A percentile compares a stretch with the other conserved stretches of the same genome.
phyloP scores from a whole-genome alignment of 2,113 vertebrate genomes.

The Eidolon helvum region DNA sequence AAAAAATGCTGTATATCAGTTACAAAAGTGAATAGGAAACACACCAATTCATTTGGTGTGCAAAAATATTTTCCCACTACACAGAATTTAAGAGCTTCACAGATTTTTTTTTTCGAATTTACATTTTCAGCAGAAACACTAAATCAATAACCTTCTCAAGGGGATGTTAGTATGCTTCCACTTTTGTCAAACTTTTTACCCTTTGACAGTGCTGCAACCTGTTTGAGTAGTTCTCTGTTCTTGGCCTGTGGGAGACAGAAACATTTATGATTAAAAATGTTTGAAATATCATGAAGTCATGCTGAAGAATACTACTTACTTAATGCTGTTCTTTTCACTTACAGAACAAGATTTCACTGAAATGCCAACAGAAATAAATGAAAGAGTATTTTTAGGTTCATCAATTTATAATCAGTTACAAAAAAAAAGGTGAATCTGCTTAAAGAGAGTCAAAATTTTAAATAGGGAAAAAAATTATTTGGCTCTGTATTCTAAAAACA shows the following conservation, averaged over 20 bases:
- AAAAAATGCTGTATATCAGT: slow-evolving; percentile 82
- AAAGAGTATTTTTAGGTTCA: neutral
- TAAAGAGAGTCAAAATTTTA: slow-evolving; percentile 20
- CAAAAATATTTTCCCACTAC: slow-evolving; percentile 84
- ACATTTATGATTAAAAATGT: slow-evolving; percentile 64
- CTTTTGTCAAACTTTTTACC: slow-evolving; percentile 99
- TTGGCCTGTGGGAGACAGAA: slow-evolving; percentile 88
- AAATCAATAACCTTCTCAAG: slow-evolving; percentile 84
- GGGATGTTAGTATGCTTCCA: slow-evolving; percentile 93
- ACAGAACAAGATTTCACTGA: neutral
- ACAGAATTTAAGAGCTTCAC: slow-evolving; percentile 87
- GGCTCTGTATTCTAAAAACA: neutral
- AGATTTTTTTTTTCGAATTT: slow-evolving; percentile 85
- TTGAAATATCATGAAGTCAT: slow-evolving; percentile 8
- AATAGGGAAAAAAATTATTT: neutral
- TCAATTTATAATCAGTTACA: neutral
- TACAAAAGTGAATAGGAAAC: slow-evolving; percentile 87
- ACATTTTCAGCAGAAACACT: slow-evolving; percentile 76
- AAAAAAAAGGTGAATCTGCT: neutral
- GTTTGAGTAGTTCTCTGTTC: slow-evolving; percentile 98
- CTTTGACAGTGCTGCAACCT: slow-evolving; percentile 97
- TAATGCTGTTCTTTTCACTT: neutral
- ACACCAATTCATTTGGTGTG: slow-evolving; percentile 81
- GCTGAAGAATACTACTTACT: slow-evolving; percentile 10
- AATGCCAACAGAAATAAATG: neutral